A percentile compares a stretch with the other conserved stretches of the same genome.
Evolutionary conservation across 2,113 vertebrate genomes (phyloP).

Genomic region (Eublepharis macularius): DNA sequence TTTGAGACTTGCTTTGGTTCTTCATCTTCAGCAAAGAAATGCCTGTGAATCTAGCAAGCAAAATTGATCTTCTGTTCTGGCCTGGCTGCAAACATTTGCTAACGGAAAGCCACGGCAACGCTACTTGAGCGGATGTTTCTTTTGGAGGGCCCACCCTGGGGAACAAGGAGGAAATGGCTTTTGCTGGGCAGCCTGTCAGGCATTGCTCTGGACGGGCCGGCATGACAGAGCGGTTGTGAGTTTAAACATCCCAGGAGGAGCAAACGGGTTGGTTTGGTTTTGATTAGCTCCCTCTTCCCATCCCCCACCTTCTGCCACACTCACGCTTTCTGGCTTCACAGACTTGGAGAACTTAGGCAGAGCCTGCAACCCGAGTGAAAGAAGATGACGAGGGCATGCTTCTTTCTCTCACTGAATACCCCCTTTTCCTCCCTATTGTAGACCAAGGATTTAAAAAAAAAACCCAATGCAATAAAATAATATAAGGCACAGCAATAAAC

Average conservation of each 20-base stretch:
- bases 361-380: background rate
- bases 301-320: background rate
- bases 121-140: background rate
- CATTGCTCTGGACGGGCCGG: background rate
- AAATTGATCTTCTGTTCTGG: fast-evolving
- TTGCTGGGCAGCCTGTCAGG: background rate
- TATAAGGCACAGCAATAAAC: no score
- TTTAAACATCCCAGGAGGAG: background rate
- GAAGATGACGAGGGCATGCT: background rate
- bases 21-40: no score
- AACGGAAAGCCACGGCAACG: background rate
- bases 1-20: no score
- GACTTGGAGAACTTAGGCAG: background rate
- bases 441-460: no score
- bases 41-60: background rate
- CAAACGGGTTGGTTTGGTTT: fast-evolving
- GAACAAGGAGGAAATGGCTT: background rate
- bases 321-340: background rate
- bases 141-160: background rate
- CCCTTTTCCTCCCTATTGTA: no score
- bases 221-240: background rate
- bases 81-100: background rate
- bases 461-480: no score
- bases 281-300: background rate
- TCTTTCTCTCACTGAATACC: fast-evolving